phyloP scores from a whole-genome alignment of 2,888 invertebrate genomes.

The Diploptera punctata region DNA sequence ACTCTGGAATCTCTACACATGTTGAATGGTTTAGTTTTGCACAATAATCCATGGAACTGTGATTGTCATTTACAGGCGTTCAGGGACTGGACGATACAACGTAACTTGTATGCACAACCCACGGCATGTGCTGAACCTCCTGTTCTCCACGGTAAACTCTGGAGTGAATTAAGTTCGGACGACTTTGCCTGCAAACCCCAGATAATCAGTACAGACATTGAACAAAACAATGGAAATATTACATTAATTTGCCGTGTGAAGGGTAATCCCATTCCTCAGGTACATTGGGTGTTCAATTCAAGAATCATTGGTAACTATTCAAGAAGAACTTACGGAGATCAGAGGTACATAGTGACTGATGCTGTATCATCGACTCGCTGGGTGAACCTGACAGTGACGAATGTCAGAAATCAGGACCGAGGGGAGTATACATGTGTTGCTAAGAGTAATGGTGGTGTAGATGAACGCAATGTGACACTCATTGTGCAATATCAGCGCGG shows the following conservation, averaged over 20 bases:
- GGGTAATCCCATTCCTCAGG: constrained; percentile 78
- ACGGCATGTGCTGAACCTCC: constrained; percentile 77
- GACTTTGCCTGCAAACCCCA: constrained; percentile 85
- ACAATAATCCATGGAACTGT: constrained; percentile 88
- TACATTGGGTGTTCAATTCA: constrained; percentile 75
- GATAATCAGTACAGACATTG: constrained; percentile 67
- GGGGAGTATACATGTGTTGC: constrained; percentile 82
- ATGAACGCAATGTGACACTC: constrained; percentile 76
- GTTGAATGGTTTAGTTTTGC: constrained; percentile 74
- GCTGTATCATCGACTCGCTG: constrained; percentile 51
- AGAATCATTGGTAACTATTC: constrained; percentile 57
- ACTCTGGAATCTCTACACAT: constrained; percentile 52
- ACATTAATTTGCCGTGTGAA: constrained; percentile 78
- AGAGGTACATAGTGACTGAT: constrained; percentile 16
- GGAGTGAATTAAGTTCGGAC: constrained; percentile 73
- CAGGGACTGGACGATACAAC: constrained; percentile 72
- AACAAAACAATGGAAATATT: constrained; percentile 66
- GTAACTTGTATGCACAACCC: constrained; percentile 75
- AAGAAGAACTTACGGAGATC: constrained; percentile 37
- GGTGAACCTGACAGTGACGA: constrained; percentile 73
- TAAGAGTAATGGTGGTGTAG: constrained; percentile 80
- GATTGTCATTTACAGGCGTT: constrained; percentile 84
- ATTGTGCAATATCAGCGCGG: constrained; percentile 51
- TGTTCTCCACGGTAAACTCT: constrained; percentile 69
- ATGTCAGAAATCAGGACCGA: constrained; percentile 67